Percentiles rank a stretch among this genome's conserved stretches.
Evolutionary conservation across 2,797 vertebrate genomes (phyloP).

Genomic region (Tenualosa thibaudeaui): DNA sequence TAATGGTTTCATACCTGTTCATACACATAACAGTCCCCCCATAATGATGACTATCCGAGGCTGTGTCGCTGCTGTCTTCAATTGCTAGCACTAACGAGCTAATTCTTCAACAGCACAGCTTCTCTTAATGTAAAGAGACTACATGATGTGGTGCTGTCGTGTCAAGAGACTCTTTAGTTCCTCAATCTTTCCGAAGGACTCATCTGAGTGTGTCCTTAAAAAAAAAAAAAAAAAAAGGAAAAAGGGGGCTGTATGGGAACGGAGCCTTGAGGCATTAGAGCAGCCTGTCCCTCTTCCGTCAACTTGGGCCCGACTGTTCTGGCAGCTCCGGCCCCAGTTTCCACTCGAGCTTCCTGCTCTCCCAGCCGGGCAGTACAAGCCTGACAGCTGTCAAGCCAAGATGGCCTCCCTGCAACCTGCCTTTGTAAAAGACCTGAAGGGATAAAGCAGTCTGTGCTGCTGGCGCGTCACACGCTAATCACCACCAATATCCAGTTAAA

Average conservation of each 20-base stretch:
- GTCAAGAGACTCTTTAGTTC: not conserved
- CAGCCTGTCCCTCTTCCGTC: not conserved
- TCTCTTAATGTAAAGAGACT: constrained; percentile 15
- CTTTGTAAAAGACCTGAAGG: not conserved
- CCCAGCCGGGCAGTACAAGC: not conserved
- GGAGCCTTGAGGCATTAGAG: not conserved
- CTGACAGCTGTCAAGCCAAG: not conserved
- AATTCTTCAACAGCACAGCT: constrained; percentile 2
- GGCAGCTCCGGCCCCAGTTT: not conserved
- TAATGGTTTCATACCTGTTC: constrained; percentile 11
- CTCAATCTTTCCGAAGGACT: not conserved
- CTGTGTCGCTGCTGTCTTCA: not conserved
- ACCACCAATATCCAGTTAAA: constrained; percentile 11
- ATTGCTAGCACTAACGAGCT: constrained; percentile 4
- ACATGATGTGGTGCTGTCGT: not conserved
- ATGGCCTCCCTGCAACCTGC: not conserved
- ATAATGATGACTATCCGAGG: not conserved
- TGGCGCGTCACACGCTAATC: not conserved
- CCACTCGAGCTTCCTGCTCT: not conserved
- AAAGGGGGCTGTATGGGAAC: not conserved
- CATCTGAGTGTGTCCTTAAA: not conserved
- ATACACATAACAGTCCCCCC: not conserved
- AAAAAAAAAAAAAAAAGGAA: not conserved
- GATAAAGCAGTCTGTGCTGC: not conserved
- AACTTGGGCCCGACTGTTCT: not conserved